phyloP scores from a whole-genome alignment of 2,888 invertebrate species.

The Luperina testacea region DNA sequence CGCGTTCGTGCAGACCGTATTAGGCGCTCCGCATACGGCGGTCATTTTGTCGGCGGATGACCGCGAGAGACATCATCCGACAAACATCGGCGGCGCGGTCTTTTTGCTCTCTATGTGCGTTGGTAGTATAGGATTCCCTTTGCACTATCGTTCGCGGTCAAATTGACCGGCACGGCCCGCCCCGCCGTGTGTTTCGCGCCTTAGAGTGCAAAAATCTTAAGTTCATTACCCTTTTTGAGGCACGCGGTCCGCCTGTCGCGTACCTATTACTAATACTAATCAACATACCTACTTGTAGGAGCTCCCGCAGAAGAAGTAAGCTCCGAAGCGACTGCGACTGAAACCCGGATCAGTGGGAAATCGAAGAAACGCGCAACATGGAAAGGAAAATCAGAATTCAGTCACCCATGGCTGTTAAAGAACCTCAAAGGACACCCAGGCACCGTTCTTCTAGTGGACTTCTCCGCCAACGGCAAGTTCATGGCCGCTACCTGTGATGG shows the following conservation, averaged over 20 bases:
- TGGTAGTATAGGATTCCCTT: no score
- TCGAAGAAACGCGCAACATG: conserved; percentile 88
- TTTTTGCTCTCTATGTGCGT: no score
- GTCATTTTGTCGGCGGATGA: no score
- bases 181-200: no score
- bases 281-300: conserved; percentile 66
- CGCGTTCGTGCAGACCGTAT: conserved; percentile 16
- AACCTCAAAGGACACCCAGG: conserved; percentile 96
- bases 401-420: conserved; percentile 94
- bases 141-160: no score
- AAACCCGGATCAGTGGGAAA: conserved; percentile 82
- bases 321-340: conserved; percentile 76
- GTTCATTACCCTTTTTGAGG: conserved; percentile 60
- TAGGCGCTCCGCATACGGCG: neutral
- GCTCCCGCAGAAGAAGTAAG: conserved; percentile 79
- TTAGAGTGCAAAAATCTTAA: conserved; percentile 61
- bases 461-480: conserved; percentile 96
- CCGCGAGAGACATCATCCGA: no score
- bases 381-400: conserved; percentile 89
- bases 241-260: conserved; percentile 15
- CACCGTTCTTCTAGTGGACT: conserved; percentile 93
- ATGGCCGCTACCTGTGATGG: conserved; percentile 96
- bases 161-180: no score
- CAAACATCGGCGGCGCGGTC: no score
- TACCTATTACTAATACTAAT: conserved; percentile 43